A percentile compares a stretch with the other conserved stretches of the same genome.
Conservation (phyloP, 2,888 invertebrate genomes). For the Eilema griseolum region DNA sequence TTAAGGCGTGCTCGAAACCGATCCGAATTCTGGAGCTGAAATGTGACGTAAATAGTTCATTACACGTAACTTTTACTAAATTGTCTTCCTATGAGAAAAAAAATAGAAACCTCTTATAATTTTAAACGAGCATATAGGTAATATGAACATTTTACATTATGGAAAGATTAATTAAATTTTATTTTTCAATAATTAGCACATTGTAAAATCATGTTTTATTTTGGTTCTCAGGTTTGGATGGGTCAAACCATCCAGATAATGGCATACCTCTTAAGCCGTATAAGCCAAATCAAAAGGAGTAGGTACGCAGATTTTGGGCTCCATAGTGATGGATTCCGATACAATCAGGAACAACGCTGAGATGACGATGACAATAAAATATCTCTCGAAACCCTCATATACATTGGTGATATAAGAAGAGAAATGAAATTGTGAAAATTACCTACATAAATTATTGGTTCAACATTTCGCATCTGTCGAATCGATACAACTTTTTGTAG, state of each 20-base stretch:
- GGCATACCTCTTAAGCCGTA: no score
- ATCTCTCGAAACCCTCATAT: neutral
- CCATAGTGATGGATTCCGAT: neutral
- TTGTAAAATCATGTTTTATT: no score
- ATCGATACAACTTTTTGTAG: constrained; percentile 25
- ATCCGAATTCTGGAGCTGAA: constrained; percentile 47
- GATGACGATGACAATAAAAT: neutral
- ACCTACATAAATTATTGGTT: neutral
- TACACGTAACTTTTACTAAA: constrained; percentile 61
- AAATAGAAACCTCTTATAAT: neutral
- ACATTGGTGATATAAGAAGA: neutral
- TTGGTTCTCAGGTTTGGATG: no score
- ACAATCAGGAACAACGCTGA: neutral
- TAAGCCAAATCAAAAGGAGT: neutral
- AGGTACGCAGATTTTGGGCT: no score
- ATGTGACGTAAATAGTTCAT: constrained; percentile 47
- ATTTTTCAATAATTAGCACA: no score
- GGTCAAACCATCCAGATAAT: no score
- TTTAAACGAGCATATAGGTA: neutral
- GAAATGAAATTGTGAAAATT: neutral
- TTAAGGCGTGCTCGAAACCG: constrained; percentile 54
- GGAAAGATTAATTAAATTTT: no score
- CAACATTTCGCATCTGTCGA: neutral
- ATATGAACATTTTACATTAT: no score
- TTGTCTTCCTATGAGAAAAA: constrained; percentile 35